These are phyloP conservation scores for Lethrus apterus DNA, from an alignment of 1,140 invertebrate genomes.

Conservation along the genomic window DNA sequence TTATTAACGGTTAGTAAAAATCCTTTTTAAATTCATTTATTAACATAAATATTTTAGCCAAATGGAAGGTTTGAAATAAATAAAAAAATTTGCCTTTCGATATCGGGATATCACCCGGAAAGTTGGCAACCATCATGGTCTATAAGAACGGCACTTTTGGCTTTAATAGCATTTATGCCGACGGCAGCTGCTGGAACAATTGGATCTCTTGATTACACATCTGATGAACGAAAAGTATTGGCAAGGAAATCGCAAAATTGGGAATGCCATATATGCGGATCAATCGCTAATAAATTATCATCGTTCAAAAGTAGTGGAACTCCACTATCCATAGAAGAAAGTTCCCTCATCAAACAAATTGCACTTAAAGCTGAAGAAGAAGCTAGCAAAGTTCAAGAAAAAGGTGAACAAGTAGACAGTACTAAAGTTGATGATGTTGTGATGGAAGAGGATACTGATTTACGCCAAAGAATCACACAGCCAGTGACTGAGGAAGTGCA, in stretches of 20 bases:
- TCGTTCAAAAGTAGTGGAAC: constrained; percentile 23
- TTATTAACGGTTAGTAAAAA: constrained; percentile 71
- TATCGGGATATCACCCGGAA: constrained; percentile 95
- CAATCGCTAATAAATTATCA: constrained; percentile 45
- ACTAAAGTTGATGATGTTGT: too few species aligned
- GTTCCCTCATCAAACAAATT: constrained; percentile 34
- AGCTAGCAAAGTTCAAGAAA: constrained; percentile 21
- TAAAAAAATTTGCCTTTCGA: constrained; percentile 94
- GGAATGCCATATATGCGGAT: constrained; percentile 54
- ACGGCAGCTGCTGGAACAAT: constrained; percentile 81
- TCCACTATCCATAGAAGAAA: constrained; percentile 46
- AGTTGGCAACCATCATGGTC: constrained; percentile 97
- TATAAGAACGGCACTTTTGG: constrained; percentile 86
- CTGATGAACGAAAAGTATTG: constrained; percentile 72
- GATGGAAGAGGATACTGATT: constrained; percentile 7
- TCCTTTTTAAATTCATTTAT: not conserved
- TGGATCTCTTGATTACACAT: constrained; percentile 80
- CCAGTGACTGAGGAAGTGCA: constrained; percentile 2
- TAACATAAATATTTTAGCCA: constrained; percentile 52
- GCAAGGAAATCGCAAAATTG: constrained; percentile 63
- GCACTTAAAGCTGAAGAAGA: constrained; percentile 38
- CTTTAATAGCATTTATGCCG: constrained; percentile 92
- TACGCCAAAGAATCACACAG: constrained; percentile 14
- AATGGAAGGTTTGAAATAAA: constrained; percentile 93
- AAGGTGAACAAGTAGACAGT: constrained; percentile 1